A percentile compares a stretch with the other conserved stretches of the same genome.
These are phyloP conservation scores for Hedychridium roseum DNA, from an alignment of 2,888 invertebrate species.

Conservation along the genomic window DNA sequence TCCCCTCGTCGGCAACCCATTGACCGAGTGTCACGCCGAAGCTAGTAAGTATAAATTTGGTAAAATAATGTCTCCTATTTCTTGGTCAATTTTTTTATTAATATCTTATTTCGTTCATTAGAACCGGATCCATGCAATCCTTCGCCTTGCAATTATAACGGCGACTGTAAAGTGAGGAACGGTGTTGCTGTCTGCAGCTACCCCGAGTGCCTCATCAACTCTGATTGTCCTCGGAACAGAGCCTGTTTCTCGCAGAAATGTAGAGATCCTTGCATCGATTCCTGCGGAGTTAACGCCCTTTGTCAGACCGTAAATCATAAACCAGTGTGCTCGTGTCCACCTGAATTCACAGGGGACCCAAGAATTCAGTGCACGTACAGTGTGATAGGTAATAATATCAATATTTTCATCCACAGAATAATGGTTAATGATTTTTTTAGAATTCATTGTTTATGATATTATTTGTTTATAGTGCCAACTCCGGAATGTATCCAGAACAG, in stretches of 20 bases:
- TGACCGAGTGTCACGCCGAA: conserved; percentile 62
- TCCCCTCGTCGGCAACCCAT: conserved; percentile 65
- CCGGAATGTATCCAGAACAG: conserved; percentile 79
- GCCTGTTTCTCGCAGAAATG: conserved; percentile 86
- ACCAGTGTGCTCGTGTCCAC: conserved; percentile 84
- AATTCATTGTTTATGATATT: conserved; percentile 22
- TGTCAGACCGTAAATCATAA: conserved; percentile 82
- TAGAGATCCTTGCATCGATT: conserved; percentile 81
- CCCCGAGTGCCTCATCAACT: conserved; percentile 87
- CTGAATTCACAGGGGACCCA: conserved; percentile 80
- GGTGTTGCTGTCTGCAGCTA: conserved; percentile 78
- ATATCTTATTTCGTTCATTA: conserved; percentile 16
- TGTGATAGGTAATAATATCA: conserved; percentile 1
- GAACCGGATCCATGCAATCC: conserved; percentile 80
- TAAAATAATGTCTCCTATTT: too few species aligned
- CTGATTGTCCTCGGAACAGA: conserved; percentile 84
- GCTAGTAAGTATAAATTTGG: conserved; percentile 51
- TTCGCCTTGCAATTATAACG: conserved; percentile 84
- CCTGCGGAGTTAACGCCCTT: conserved; percentile 85
- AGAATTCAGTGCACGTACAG: conserved; percentile 73
- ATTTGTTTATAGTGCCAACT: conserved; percentile 62
- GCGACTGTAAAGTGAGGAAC: conserved; percentile 79
- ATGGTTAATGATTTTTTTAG: conserved; percentile 36
- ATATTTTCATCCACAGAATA: neutral
- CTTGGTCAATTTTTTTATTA: too few species aligned